Percentiles rank a stretch among this genome's conserved stretches.
Conservation (phyloP, 2,113 vertebrate genomes). For the Ageneiosus marmoratus region DNA sequence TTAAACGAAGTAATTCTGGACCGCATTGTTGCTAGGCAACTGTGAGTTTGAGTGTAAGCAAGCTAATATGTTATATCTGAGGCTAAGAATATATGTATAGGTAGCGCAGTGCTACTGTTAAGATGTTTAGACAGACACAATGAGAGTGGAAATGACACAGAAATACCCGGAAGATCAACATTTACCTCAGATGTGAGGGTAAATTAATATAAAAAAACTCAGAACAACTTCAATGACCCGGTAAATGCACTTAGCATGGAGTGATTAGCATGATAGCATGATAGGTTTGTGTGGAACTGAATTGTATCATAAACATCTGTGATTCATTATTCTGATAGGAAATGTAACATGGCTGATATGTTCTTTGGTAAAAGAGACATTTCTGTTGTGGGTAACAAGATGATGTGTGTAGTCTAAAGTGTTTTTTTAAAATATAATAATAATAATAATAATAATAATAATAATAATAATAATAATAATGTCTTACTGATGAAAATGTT, state of each 20-base stretch:
- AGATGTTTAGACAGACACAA: background rate
- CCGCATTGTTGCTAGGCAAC: background rate
- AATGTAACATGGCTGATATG: background rate
- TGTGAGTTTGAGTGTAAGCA: background rate
- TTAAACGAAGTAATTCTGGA: background rate
- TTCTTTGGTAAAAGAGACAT: background rate
- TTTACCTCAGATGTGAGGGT: background rate
- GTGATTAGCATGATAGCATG: background rate
- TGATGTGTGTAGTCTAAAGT: too few relatives aligned
- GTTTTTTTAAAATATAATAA: too few relatives aligned
- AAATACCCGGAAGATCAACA: background rate
- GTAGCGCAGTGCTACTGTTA: background rate
- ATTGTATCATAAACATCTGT: background rate
- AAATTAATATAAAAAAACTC: background rate
- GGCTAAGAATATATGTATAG: background rate
- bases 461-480: too few relatives aligned
- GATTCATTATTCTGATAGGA: background rate
- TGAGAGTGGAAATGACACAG: background rate
- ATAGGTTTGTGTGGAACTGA: background rate
- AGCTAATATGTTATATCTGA: background rate
- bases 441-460: too few relatives aligned
- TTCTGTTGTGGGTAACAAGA: background rate
- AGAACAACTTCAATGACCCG: background rate
- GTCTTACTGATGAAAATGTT: background rate
- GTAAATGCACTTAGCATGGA: background rate